Percentiles rank a stretch among this genome's conserved stretches.
phyloP scores from a whole-genome alignment of 1,140 invertebrate genomes.

The Homarus americanus region DNA sequence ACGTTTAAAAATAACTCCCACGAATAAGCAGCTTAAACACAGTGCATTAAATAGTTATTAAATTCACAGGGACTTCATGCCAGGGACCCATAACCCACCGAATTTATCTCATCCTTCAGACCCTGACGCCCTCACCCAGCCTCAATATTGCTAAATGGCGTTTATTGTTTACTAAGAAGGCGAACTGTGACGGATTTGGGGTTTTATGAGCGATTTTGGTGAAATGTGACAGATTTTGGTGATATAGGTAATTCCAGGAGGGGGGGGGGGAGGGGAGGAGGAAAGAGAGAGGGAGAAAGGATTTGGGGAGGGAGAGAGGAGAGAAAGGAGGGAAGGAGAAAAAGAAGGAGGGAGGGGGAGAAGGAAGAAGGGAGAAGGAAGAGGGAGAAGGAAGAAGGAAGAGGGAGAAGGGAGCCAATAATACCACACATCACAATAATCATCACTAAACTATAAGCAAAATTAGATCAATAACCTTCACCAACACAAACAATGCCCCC shows the following conservation, averaged over 20 bases:
- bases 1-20: too few relatives aligned
- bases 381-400: neutral
- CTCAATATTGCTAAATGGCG: too few relatives aligned
- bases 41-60: too few relatives aligned
- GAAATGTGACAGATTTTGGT: neutral
- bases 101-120: neutral
- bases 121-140: too few relatives aligned
- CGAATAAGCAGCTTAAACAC: too few relatives aligned
- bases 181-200: neutral
- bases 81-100: neutral
- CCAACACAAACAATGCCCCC: neutral
- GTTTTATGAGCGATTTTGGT: neutral
- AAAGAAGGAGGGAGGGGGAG: neutral
- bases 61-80: neutral
- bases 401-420: neutral
- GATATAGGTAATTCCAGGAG: neutral
- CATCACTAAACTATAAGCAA: neutral
- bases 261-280: neutral
- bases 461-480: neutral
- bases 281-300: neutral
- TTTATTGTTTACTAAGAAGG: too few relatives aligned
- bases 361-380: neutral
- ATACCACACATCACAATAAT: neutral
- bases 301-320: neutral
- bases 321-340: neutral